Base-by-base conservation (phyloP, 2,797 vertebrate species). In the Microhierax caerulescens region DNA sequence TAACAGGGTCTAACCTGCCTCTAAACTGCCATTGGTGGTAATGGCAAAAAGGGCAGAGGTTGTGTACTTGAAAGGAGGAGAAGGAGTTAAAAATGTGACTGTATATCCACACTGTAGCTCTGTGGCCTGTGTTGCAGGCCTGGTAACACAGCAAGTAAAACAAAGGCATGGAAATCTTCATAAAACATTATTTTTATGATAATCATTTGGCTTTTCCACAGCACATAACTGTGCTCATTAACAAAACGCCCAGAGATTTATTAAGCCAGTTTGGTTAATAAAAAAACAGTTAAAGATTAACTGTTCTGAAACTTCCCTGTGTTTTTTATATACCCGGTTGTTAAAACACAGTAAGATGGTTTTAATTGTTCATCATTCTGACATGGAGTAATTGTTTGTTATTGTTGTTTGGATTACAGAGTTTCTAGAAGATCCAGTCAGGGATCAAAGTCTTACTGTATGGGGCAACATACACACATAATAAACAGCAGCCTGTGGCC, bases 321-420 rank as follows among this genome's bases (percentile, higher is more conserved):
- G 30, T 81, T 90, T 86, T 92, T 96, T 95, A 95, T 61, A 59
- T 43, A 69, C 7, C 37, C 47, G 95, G 30, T 72, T 76, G 47
- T 92, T 97, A 91, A 97, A 95, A 91, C 91, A 88, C 64, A 95
- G 74, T 97, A 95, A 96, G 97, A 97, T 95, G 47, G 88, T 97
- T 97, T 88, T 87, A 96, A 95, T 96, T 87, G 75, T 85, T 95
- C 93, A 85, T 94, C 80, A 51, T 57, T 91, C 89, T 93, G 95
- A 96, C 85, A 93, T 17, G n/a, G 57, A 90, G 17, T 91, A 93
- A 91, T 92, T 94, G 84, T 95, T 96, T 87, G 47, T 65, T 93
- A 56, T 56, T 88, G 12, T 57, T 76, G n/a, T 70, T 88, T 63
- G 83, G 74, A 76, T 86, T 95, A 78, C 50, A 53, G 36, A 86